Conservation (phyloP, 2,888 invertebrate genomes). For the Eupithecia abbreviata region DNA sequence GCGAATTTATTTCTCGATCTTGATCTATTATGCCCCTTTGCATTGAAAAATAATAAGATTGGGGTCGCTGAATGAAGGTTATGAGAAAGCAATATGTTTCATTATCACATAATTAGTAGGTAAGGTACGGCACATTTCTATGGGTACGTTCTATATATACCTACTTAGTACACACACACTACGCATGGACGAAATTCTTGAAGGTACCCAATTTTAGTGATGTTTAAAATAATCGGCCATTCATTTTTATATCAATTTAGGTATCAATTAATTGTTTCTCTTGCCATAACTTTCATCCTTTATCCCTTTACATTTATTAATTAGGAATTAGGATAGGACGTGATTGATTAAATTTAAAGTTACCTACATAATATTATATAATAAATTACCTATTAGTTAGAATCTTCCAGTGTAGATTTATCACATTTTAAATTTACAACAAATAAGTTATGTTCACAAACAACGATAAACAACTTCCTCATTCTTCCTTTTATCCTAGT, state of each 20-base stretch:
- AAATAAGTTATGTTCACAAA: background rate
- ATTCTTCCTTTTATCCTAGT: conserved; percentile 33
- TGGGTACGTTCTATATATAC: no score
- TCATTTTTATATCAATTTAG: no score
- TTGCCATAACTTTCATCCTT: no score
- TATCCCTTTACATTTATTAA: no score
- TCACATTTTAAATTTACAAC: background rate
- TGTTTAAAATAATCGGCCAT: no score
- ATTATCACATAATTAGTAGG: background rate
- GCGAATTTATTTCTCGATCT: conserved; percentile 30
- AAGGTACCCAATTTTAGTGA: no score
- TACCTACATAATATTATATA: background rate
- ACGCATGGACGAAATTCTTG: no score
- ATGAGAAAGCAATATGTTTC: background rate
- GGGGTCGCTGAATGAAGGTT: background rate
- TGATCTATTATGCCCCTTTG: conserved; percentile 27
- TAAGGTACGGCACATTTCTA: background rate
- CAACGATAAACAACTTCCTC: conserved; percentile 32
- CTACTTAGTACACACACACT: no score
- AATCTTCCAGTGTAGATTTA: background rate
- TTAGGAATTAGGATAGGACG: no score
- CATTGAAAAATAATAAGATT: conserved; percentile 20
- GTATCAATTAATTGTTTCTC: no score
- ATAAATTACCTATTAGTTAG: background rate
- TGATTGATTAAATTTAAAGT: background rate